Conservation (phyloP, 1,140 invertebrate genomes). For the Sarcophaga bullata region DNA sequence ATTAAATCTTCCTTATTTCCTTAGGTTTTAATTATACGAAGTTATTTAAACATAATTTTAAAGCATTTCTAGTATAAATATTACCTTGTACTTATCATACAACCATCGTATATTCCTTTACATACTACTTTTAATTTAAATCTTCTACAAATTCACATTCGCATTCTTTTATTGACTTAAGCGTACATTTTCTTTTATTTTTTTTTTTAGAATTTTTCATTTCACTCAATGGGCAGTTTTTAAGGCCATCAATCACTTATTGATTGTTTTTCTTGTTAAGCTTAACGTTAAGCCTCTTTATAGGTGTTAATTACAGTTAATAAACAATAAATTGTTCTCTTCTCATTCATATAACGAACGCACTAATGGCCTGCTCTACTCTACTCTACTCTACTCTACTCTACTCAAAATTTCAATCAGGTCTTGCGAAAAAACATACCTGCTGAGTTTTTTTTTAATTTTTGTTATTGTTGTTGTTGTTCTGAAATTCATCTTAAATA, state of each 20-base stretch:
- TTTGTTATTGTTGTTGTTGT: background rate
- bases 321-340: background rate
- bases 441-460: background rate
- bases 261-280: constrained; percentile 10
- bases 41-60: background rate
- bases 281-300: constrained; percentile 33
- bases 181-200: background rate
- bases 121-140: background rate
- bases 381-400: constrained; percentile 31
- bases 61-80: background rate
- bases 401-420: background rate
- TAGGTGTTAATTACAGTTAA: constrained; percentile 39
- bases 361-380: background rate
- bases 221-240: constrained; percentile 15
- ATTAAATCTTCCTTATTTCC: too few species aligned
- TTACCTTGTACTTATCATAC: background rate
- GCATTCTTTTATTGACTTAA: background rate
- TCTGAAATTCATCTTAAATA: background rate
- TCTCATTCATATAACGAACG: background rate
- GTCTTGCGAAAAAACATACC: constrained; percentile 12
- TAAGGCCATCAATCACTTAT: constrained; percentile 28
- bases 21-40: background rate
- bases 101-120: background rate
- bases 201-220: background rate
- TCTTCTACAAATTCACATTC: background rate